These are phyloP conservation scores for Papilio helenus DNA, from an alignment of 1,140 invertebrate species.

Conservation along the genomic window DNA sequence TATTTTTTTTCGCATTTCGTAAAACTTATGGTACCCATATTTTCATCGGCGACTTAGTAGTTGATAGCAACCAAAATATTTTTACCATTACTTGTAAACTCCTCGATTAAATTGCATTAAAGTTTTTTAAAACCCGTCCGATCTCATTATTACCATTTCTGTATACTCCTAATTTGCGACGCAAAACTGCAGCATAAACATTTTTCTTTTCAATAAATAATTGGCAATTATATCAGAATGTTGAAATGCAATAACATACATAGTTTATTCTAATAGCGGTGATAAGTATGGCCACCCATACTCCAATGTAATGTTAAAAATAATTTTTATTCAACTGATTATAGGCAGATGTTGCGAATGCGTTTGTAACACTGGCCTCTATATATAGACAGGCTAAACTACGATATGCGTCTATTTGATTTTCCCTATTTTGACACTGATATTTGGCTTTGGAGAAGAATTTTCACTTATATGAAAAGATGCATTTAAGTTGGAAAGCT, in stretches of 20 bases:
- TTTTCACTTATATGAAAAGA: no score
- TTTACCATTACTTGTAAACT: not conserved
- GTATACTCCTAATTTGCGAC: conserved; percentile 3
- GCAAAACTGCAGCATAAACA: not conserved
- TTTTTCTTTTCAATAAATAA: conserved; percentile 10
- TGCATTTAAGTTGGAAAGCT: no score
- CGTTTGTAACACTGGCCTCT: conserved; percentile 41
- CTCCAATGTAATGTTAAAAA: conserved; percentile 43
- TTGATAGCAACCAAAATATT: not conserved
- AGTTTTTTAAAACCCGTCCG: not conserved
- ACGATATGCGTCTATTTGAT: no score
- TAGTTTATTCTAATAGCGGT: conserved; percentile 2
- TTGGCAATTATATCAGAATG: conserved; percentile 23
- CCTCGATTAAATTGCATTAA: not conserved
- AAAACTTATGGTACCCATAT: not conserved
- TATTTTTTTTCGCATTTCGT: no score
- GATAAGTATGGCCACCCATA: conserved; percentile 46
- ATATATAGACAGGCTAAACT: no score
- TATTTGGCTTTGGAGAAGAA: no score
- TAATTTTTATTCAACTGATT: conserved; percentile 56
- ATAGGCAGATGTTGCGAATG: conserved; percentile 50
- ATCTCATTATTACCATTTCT: conserved; percentile 23
- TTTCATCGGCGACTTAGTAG: not conserved
- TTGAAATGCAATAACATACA: not conserved
- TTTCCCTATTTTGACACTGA: no score